Evolutionary conservation across 1,140 invertebrate species (phyloP).

Genomic region (Laupala kohalensis): DNA sequence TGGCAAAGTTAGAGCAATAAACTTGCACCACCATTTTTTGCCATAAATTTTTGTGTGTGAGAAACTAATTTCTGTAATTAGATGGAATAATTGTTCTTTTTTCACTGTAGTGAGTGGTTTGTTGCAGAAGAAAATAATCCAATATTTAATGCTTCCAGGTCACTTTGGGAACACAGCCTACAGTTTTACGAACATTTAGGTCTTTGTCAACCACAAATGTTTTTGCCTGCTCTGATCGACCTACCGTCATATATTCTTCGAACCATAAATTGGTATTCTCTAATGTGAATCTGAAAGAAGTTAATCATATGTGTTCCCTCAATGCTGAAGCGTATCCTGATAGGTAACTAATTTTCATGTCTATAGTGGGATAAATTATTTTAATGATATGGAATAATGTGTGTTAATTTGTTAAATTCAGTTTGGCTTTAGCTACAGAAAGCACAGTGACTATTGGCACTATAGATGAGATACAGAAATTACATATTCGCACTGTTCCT

Average conservation of each 20-base stretch:
- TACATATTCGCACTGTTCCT: conserved; percentile 91
- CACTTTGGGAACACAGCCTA: conserved; percentile 93
- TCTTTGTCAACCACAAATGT: conserved; percentile 91
- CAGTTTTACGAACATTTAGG: conserved; percentile 79
- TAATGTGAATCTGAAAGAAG: conserved; percentile 96
- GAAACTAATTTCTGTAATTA: background rate
- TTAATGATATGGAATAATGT: too few relatives aligned
- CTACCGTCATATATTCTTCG: conserved; percentile 96
- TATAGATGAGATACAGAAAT: conserved; percentile 96
- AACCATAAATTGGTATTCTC: conserved; percentile 99
- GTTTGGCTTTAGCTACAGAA: conserved; percentile 87
- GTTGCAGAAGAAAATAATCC: background rate
- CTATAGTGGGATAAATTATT: too few relatives aligned
- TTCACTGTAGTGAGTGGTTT: background rate
- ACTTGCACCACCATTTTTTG: too few relatives aligned
- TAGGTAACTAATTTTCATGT: too few relatives aligned
- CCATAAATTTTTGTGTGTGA: background rate
- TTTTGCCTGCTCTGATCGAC: conserved; percentile 95
- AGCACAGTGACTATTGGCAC: conserved; percentile 91
- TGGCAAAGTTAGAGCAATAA: too few relatives aligned
- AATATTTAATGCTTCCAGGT: conserved; percentile 31
- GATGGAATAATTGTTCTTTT: too few relatives aligned
- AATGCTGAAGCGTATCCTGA: conserved; percentile 91
- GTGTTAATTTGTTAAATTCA: conserved; percentile 26
- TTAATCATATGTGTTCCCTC: conserved; percentile 95